phyloP scores from a whole-genome alignment of 2,888 invertebrate genomes.

The Rhagonycha lutea region DNA sequence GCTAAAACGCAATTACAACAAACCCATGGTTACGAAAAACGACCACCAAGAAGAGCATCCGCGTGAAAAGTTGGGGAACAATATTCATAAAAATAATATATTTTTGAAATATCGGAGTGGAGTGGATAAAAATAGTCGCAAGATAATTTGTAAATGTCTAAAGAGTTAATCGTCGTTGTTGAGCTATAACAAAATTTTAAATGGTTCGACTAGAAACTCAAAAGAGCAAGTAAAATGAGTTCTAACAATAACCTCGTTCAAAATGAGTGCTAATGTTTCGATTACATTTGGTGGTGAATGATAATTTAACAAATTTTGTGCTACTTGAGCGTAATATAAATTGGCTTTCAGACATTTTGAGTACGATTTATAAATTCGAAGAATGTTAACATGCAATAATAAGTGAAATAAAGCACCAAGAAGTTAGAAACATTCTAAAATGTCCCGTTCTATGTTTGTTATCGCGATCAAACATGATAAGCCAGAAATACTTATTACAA shows the following conservation, averaged over 20 bases:
- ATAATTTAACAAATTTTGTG: background rate
- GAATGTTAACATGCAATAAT: slow-evolving; percentile 30
- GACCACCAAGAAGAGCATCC: background rate
- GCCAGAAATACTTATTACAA: slow-evolving; percentile 33
- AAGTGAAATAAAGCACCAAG: slow-evolving; percentile 26
- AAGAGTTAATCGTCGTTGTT: slow-evolving; percentile 3
- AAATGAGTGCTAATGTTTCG: background rate
- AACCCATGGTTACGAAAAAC: background rate
- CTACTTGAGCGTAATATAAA: background rate
- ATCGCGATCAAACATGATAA: slow-evolving; percentile 33
- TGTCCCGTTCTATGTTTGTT: slow-evolving; percentile 27
- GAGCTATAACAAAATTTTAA: background rate
- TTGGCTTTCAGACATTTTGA: background rate
- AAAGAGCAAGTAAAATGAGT: slow-evolving; percentile 1
- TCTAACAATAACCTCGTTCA: background rate
- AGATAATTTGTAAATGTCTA: slow-evolving; percentile 2
- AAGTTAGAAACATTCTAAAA: slow-evolving; percentile 28
- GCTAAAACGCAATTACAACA: background rate
- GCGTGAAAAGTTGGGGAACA: background rate
- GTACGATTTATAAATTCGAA: slow-evolving; percentile 8
- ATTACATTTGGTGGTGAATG: background rate
- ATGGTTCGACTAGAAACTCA: slow-evolving; percentile 1
- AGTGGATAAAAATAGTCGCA: background rate
- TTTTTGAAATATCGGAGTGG: background rate
- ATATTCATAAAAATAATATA: background rate